A percentile compares a stretch with the other conserved stretches of the same genome.
Conservation (phyloP, 2,797 vertebrate species). For the Todus mexicanus region DNA sequence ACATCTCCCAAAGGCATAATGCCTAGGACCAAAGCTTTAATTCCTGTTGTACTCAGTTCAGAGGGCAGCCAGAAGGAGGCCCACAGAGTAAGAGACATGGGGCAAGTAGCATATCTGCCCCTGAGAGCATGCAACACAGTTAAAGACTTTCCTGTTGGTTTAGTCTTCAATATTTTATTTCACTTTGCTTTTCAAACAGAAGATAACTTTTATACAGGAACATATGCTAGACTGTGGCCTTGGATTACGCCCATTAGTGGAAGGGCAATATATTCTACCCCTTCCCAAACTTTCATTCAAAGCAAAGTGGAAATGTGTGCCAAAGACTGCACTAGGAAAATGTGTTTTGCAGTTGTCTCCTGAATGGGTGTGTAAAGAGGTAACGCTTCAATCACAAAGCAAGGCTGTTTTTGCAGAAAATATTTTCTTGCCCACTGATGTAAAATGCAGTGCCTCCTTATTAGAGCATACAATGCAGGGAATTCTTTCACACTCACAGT, state of each 20-base stretch:
- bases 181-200: not conserved
- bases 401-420: not conserved
- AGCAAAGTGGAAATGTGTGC: not conserved
- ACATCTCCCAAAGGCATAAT: not conserved
- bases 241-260: not conserved
- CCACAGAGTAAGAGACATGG: not conserved
- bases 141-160: not conserved
- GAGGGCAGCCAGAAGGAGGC: not conserved
- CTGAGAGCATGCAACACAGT: not conserved
- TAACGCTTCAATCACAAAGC: not conserved
- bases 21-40: not conserved
- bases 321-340: not conserved
- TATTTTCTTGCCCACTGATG: not conserved
- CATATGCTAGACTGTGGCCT: not conserved
- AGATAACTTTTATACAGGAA: not conserved
- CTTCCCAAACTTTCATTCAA: not conserved
- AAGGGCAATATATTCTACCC: not conserved
- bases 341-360: not conserved
- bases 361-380: not conserved
- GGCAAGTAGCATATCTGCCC: not conserved
- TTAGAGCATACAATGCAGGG: fast-evolving
- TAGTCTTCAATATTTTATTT: not conserved
- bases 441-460: not conserved
- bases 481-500: not conserved
- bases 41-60: not conserved